These are phyloP conservation scores for Graphium colonna DNA, from an alignment of 2,888 invertebrate genomes.

Conservation along the genomic window DNA sequence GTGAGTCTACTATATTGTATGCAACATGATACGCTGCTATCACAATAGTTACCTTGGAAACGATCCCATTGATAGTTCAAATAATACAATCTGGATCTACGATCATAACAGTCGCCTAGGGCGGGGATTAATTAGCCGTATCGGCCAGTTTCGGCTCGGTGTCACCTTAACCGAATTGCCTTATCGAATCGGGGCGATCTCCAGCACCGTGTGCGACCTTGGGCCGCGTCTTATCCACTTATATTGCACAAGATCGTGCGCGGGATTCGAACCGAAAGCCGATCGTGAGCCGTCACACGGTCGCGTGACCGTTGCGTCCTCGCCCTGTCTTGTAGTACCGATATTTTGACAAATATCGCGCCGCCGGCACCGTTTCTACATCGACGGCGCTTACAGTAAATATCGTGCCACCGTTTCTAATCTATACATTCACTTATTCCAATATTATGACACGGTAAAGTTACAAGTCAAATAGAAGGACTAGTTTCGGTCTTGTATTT, in stretches of 20 bases:
- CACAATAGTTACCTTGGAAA: neutral
- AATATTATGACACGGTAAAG: slow-evolving; percentile 14
- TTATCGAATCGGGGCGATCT: slow-evolving; percentile 31
- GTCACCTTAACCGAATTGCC: slow-evolving; percentile 36
- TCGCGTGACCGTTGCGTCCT: slow-evolving; percentile 63
- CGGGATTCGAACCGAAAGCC: slow-evolving; percentile 41
- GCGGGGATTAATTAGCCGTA: neutral
- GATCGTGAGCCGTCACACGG: slow-evolving; percentile 57
- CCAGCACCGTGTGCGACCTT: slow-evolving; percentile 3
- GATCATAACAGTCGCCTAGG: neutral
- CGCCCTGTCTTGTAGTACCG: slow-evolving; percentile 31
- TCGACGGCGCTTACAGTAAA: slow-evolving; percentile 25
- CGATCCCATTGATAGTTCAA: neutral
- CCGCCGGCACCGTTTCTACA: slow-evolving; percentile 31
- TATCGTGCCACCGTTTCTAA: neutral
- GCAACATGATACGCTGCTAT: neutral
- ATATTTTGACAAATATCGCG: slow-evolving; percentile 24
- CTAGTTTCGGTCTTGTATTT: neutral
- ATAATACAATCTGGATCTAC: too few relatives aligned
- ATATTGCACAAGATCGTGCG: slow-evolving; percentile 56
- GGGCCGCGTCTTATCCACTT: slow-evolving; percentile 26
- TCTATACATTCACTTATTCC: slow-evolving; percentile 18
- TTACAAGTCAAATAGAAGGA: neutral
- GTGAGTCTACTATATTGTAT: too few relatives aligned
- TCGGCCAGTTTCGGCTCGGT: slow-evolving; percentile 38